Evolutionary conservation across 2,888 invertebrate species (phyloP).

Genomic region (Metacarcinus magister): DNA sequence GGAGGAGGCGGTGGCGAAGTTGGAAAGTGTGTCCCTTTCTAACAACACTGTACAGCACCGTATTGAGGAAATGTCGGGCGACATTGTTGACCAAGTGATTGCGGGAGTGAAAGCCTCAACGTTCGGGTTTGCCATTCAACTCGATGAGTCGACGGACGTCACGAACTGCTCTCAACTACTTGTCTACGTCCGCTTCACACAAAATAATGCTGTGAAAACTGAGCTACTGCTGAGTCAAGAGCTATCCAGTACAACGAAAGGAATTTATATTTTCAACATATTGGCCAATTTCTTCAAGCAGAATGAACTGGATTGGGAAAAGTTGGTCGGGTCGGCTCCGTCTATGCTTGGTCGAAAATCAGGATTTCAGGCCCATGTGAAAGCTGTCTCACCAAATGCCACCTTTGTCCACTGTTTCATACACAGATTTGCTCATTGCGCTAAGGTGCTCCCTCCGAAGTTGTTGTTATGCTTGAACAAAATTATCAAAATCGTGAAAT

Average conservation of each 20-base stretch:
- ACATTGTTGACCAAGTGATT: slow-evolving; percentile 73
- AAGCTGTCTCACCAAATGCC: slow-evolving; percentile 62
- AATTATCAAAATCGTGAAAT: slow-evolving; percentile 61
- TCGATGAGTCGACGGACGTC: slow-evolving; percentile 69
- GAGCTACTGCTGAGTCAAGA: slow-evolving; percentile 70
- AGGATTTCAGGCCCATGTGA: slow-evolving; percentile 68
- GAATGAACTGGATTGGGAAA: slow-evolving; percentile 68
- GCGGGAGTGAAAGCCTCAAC: slow-evolving; percentile 67
- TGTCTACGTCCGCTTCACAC: slow-evolving; percentile 72
- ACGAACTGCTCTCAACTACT: slow-evolving; percentile 70
- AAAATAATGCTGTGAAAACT: slow-evolving; percentile 66
- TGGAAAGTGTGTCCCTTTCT: slow-evolving; percentile 69
- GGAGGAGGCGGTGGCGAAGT: slow-evolving; percentile 71
- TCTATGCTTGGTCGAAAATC: slow-evolving; percentile 68
- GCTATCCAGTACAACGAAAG: slow-evolving; percentile 65
- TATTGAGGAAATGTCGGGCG: slow-evolving; percentile 69
- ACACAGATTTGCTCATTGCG: slow-evolving; percentile 62
- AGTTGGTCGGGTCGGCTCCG: slow-evolving; percentile 56
- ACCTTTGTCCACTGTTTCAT: slow-evolving; percentile 60
- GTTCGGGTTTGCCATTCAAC: slow-evolving; percentile 68
- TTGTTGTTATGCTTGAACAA: slow-evolving; percentile 31
- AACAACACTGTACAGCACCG: slow-evolving; percentile 71
- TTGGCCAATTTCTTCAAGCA: slow-evolving; percentile 68
- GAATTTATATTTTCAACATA: slow-evolving; percentile 67
- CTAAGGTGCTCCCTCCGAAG: slow-evolving; percentile 65